These are phyloP conservation scores for Ailurus styani DNA, from an alignment of 2,113 vertebrate species.

Conservation along the genomic window DNA sequence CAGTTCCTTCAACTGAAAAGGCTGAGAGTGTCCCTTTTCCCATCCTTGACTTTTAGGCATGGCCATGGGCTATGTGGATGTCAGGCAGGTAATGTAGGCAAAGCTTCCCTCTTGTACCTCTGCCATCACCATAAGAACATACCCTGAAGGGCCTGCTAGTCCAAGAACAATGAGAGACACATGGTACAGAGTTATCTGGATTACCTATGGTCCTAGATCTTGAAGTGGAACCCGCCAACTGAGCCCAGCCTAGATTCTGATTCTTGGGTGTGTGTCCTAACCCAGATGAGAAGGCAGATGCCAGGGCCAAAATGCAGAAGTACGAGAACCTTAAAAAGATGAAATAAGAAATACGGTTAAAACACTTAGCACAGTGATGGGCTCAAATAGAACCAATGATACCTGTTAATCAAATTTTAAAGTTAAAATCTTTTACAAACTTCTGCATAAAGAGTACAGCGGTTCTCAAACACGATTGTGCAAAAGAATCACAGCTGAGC, in stretches of 20 bases:
- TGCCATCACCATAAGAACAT: not conserved
- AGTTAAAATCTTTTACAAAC: not conserved
- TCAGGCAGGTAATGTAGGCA: not conserved
- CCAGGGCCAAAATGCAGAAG: not conserved
- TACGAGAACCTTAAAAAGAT: not conserved
- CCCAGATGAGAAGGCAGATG: not conserved
- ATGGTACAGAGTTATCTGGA: not conserved
- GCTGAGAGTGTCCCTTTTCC: not conserved
- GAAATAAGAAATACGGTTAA: not conserved
- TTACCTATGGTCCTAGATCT: not conserved
- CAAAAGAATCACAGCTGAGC: not conserved
- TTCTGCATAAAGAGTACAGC: not conserved
- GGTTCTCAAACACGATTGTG: not conserved
- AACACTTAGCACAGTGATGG: not conserved
- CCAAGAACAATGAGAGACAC: not conserved
- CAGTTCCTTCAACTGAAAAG: not conserved
- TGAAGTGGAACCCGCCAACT: not conserved
- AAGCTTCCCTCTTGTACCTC: not conserved
- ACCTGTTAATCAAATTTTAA: not conserved
- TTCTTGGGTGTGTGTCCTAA: not conserved
- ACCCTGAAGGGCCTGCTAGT: not conserved
- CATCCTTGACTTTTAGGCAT: not conserved
- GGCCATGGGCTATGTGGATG: not conserved
- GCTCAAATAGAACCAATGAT: not conserved
- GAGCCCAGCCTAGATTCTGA: not conserved